A percentile compares a stretch with the other conserved stretches of the same genome.
Conservation (phyloP, 2,113 vertebrate species). For the Syngnathus floridae region DNA sequence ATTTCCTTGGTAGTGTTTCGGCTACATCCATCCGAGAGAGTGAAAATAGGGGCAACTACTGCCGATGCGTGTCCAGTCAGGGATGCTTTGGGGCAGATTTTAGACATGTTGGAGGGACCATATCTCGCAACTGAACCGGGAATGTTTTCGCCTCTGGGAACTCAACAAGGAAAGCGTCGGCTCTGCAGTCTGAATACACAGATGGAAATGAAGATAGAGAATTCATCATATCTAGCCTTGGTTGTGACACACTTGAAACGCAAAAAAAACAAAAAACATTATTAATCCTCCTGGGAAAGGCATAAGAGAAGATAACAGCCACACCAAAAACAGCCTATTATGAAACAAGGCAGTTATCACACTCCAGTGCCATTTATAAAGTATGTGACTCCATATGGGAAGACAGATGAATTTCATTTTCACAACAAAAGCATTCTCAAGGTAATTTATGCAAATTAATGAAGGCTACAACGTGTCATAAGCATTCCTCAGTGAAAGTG, state of each 20-base stretch:
- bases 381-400: conserved; percentile 23
- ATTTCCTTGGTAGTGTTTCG: neutral
- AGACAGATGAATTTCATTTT: conserved; percentile 26
- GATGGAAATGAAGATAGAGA: neutral
- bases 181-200: neutral
- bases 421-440: conserved; percentile 14
- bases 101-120: neutral
- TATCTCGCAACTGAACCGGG: neutral
- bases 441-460: conserved; percentile 47
- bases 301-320: neutral
- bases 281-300: neutral
- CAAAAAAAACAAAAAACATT: neutral
- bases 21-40: neutral
- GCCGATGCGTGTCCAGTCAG: neutral
- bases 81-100: neutral
- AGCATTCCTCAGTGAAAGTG: conserved; percentile 27
- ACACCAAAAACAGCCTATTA: neutral
- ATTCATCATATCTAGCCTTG: neutral
- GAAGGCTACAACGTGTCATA: conserved; percentile 24
- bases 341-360: conserved; percentile 9
- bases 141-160: neutral
- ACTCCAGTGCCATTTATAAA: conserved; percentile 8
- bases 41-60: too few species aligned
- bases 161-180: neutral
- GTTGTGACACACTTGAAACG: neutral